A percentile compares a stretch with the other conserved stretches of the same genome.
Evolutionary conservation across 2,888 invertebrate species (phyloP).

Genomic region (Lasioglossum pauxillum): DNA sequence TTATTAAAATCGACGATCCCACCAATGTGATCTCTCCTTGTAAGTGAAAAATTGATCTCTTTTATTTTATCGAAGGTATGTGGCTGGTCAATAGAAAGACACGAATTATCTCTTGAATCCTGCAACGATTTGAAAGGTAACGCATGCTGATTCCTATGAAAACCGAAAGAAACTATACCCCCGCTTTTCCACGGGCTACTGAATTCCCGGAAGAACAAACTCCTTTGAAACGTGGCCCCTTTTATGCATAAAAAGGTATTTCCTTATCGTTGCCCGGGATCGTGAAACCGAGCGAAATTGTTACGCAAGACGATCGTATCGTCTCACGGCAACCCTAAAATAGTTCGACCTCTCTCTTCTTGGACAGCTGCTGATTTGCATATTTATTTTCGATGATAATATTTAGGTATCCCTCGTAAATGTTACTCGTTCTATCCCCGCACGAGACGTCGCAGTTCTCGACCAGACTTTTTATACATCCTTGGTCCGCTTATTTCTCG

Average conservation of each 20-base stretch:
- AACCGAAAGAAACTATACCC: constrained; percentile 12
- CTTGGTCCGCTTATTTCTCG: not conserved
- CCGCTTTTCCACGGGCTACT: constrained; percentile 38
- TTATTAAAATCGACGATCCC: no score
- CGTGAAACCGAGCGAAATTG: constrained; percentile 49
- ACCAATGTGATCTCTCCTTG: no score
- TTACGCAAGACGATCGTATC: constrained; percentile 55
- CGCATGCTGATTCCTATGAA: not conserved
- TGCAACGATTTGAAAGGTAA: not conserved
- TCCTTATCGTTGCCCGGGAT: constrained; percentile 46
- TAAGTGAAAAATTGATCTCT: not conserved
- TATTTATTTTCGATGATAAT: constrained; percentile 51
- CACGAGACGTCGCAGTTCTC: not conserved
- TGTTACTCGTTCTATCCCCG: not conserved
- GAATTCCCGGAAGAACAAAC: constrained; percentile 46
- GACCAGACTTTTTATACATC: not conserved
- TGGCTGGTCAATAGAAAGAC: not conserved
- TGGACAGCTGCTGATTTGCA: constrained; percentile 46
- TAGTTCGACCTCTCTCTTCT: constrained; percentile 37
- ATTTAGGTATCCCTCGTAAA: constrained; percentile 25
- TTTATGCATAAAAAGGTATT: constrained; percentile 54
- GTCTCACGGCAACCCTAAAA: constrained; percentile 53
- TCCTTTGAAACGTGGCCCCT: constrained; percentile 38
- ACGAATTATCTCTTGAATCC: not conserved
- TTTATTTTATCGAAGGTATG: not conserved